These are phyloP conservation scores for Sebastes flavidus DNA, from an alignment of 2,797 vertebrate genomes.

Conservation along the genomic window DNA sequence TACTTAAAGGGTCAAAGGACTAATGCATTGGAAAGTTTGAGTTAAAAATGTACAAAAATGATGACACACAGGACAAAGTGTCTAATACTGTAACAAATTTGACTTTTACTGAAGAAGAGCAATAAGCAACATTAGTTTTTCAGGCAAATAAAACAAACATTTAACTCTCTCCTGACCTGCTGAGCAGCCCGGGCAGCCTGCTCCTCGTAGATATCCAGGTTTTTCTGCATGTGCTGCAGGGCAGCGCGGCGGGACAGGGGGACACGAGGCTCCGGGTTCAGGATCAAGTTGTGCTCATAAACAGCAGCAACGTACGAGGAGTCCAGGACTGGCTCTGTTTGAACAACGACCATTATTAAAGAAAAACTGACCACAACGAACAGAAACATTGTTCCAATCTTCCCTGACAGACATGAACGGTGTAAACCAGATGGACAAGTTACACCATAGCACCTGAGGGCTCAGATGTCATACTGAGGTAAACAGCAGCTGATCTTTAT, in stretches of 20 bases:
- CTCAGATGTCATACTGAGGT: not conserved
- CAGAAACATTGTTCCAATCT: slow-evolving; percentile 8
- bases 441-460: not conserved
- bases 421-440: not conserved
- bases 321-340: fast-evolving
- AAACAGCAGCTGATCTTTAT: too few species aligned
- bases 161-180: slow-evolving; percentile 77
- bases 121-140: too few species aligned
- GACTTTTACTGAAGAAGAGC: too few species aligned
- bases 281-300: slow-evolving; percentile 87
- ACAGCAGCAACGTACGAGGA: slow-evolving; percentile 86
- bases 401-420: not conserved
- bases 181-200: slow-evolving; percentile 83
- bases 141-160: too few species aligned
- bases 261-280: slow-evolving; percentile 79
- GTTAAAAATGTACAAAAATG: not conserved
- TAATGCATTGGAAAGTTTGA: not conserved
- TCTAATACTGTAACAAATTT: too few species aligned
- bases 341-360: not conserved
- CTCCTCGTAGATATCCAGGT: slow-evolving; percentile 89
- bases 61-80: too few species aligned
- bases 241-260: slow-evolving; percentile 79
- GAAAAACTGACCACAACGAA: not conserved
- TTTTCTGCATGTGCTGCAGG: slow-evolving; percentile 86
- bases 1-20: not conserved